A percentile compares a stretch with the other conserved stretches of the same genome.
phyloP scores from a whole-genome alignment of 2,888 invertebrate genomes.

The Gastrophysa polygoni region DNA sequence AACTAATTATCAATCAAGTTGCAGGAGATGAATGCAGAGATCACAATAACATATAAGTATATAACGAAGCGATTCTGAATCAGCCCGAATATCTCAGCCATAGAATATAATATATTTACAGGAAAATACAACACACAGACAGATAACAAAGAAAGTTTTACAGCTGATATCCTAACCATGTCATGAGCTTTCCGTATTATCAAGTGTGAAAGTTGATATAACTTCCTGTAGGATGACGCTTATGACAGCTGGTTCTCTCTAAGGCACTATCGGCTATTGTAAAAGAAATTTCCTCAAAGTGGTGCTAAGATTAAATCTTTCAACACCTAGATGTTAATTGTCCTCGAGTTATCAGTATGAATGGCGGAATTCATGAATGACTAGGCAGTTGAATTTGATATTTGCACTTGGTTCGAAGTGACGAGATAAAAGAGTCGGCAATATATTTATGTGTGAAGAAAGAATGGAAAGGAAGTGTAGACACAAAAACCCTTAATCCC shows the following conservation, averaged over 20 bases:
- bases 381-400: background rate
- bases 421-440: slow-evolving; percentile 4
- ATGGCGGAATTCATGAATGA: slow-evolving; percentile 2
- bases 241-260: background rate
- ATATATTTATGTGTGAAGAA: background rate
- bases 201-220: background rate
- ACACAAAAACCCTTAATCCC: background rate
- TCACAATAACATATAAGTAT: too few relatives aligned
- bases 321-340: slow-evolving; percentile 13
- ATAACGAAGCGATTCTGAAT: too few relatives aligned
- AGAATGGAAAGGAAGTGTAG: background rate
- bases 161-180: too few relatives aligned
- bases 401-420: background rate
- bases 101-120: too few relatives aligned
- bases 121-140: too few relatives aligned
- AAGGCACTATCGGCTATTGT: background rate
- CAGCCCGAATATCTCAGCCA: too few relatives aligned
- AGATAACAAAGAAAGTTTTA: too few relatives aligned
- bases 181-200: too few relatives aligned
- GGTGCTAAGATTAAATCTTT: background rate
- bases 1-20: too few relatives aligned
- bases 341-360: slow-evolving; percentile 3
- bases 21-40: too few relatives aligned
- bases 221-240: background rate
- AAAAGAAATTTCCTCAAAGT: background rate